These are phyloP conservation scores for Dicyrtoma fusca DNA, from an alignment of 2,888 invertebrate genomes.

Conservation along the genomic window DNA sequence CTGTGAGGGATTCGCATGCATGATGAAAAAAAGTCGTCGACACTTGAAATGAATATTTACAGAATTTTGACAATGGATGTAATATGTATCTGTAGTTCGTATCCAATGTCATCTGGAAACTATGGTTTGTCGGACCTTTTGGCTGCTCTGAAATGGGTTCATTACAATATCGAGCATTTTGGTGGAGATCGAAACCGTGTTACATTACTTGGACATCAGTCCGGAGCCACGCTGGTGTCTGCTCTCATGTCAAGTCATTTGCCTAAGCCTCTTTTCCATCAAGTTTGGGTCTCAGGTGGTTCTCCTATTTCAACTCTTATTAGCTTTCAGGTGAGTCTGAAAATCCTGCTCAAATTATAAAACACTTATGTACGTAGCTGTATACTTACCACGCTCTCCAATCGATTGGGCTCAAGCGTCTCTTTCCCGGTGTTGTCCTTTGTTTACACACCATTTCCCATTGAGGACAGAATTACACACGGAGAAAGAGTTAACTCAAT, in stretches of 20 bases:
- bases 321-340: slow-evolving; percentile 31
- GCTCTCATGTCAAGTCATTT: slow-evolving; percentile 68
- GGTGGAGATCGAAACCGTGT: slow-evolving; percentile 74
- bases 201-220: slow-evolving; percentile 80
- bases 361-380: no score
- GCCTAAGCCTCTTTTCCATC: slow-evolving; percentile 70
- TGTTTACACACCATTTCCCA: no score
- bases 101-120: slow-evolving; percentile 80
- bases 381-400: no score
- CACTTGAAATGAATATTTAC: no score
- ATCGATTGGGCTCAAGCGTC: no score
- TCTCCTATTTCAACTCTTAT: slow-evolving; percentile 57
- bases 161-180: slow-evolving; percentile 79
- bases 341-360: no score
- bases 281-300: slow-evolving; percentile 78
- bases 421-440: no score
- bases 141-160: slow-evolving; percentile 76
- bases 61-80: background rate
- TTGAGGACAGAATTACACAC: no score
- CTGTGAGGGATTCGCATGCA: no score
- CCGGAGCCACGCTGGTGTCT: slow-evolving; percentile 81
- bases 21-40: no score
- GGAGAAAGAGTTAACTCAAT: no score
- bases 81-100: slow-evolving; percentile 59
- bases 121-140: slow-evolving; percentile 82